Conservation (phyloP, 2,113 vertebrate genomes). For the Daubentonia madagascariensis region DNA sequence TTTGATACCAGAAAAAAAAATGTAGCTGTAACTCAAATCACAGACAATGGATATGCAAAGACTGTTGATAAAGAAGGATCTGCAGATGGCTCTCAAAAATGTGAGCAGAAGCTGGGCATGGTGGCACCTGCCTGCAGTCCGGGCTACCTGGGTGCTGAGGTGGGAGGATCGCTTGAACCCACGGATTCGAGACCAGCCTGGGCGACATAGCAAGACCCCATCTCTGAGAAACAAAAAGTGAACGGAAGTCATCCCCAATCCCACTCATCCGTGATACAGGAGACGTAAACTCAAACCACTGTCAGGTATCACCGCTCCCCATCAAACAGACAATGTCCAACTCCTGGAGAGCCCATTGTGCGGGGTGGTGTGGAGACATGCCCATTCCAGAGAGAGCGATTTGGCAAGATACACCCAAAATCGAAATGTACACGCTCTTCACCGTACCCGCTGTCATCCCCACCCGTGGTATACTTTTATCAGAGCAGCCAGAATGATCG, state of each 20-base stretch:
- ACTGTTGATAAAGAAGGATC: neutral
- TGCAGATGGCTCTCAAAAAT: neutral
- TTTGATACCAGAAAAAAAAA: neutral
- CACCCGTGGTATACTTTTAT: neutral
- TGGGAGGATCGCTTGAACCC: too few species aligned
- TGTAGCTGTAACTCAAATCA: neutral
- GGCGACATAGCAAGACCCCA: too few species aligned
- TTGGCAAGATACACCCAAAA: neutral
- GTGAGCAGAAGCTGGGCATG: fast-evolving
- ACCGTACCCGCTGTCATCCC: neutral
- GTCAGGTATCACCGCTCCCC: fast-evolving
- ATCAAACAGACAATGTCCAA: fast-evolving
- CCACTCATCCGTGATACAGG: neutral
- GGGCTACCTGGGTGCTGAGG: too few species aligned
- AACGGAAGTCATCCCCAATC: too few species aligned
- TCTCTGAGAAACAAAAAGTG: too few species aligned
- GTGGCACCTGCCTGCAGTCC: too few species aligned
- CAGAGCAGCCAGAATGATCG: neutral
- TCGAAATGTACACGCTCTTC: neutral
- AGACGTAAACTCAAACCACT: neutral
- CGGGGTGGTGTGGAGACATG: too few species aligned
- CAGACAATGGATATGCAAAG: neutral
- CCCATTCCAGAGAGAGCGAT: too few species aligned
- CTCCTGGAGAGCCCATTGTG: neutral
- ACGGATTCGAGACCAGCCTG: too few species aligned